A percentile compares a stretch with the other conserved stretches of the same genome.
Conservation (phyloP, 2,888 invertebrate species). For the Drosophila gaucha region DNA sequence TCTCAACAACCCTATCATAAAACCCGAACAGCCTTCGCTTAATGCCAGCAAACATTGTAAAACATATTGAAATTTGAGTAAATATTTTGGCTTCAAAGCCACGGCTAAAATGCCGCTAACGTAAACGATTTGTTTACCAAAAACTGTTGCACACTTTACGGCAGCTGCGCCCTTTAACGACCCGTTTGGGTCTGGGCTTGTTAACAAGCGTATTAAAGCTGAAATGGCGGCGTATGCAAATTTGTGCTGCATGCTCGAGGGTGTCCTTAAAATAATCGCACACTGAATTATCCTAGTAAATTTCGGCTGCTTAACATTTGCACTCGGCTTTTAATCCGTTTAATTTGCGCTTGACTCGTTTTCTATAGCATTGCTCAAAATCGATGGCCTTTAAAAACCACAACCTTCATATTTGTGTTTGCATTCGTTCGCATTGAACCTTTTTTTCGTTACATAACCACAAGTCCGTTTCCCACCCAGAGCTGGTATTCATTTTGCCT, state of each 20-base stretch:
- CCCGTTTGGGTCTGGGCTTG: conserved; percentile 10
- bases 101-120: conserved; percentile 19
- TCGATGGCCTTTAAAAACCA: conserved; percentile 5
- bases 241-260: conserved; percentile 52
- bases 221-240: conserved; percentile 56
- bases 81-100: conserved; percentile 25
- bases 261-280: conserved; percentile 38
- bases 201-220: conserved; percentile 56
- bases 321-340: conserved; percentile 22
- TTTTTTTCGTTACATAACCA: too few species aligned
- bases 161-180: conserved; percentile 31
- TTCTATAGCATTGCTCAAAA: neutral
- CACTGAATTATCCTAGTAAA: conserved; percentile 16
- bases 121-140: conserved; percentile 43
- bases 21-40: neutral
- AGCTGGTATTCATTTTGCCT: neutral
- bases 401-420: conserved; percentile 15
- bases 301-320: conserved; percentile 5
- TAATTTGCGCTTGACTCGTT: conserved; percentile 31
- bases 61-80: conserved; percentile 25
- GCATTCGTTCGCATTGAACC: neutral
- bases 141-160: conserved; percentile 40
- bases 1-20: conserved; percentile 29
- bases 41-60: conserved; percentile 25
- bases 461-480: neutral